Evolutionary conservation across 2,113 vertebrate genomes (phyloP), one percentile per base, ranked within the genome.

Genomic region (Clarias macrocephalus): DNA sequence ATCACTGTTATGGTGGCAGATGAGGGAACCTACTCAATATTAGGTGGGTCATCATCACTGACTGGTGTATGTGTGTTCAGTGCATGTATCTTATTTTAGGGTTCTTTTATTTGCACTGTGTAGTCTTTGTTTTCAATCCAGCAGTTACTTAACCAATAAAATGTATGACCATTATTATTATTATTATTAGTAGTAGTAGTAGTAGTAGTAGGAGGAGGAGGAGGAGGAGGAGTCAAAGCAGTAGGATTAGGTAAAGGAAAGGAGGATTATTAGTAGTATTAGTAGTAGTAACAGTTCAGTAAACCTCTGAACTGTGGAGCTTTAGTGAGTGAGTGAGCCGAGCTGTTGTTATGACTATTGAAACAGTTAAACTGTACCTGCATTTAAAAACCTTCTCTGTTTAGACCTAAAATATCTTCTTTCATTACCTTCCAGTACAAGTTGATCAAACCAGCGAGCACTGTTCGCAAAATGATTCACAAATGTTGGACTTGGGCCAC

Each of bases 401-500:
- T 76, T n/a, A 80, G 59, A 21, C 68, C 15, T 48, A 25, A 84
- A 63, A 77, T 33, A 42, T 33, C 33, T 19, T 72, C 33, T 42
- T 75, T 79, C 9, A 68, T 92, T 84, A 97, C 97, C 97, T 18
- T 97, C 96, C 85, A 91, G 89, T 11, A 95, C 94, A 18, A 98
- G 95, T 3, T 94, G 95, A 86, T 96, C 95, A 82, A 98, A 98
- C 97, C 97, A 98, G 87, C 93, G 95, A 25, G 94, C 94, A 0
- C 96, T 98, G 90, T 93, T 95, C 16, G 95, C 90, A 83, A 97
- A 98, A 92, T 98, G 96, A 90, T 96, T 98, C 1, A 95, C 95
- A 89, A 98, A 96, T 72, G 95, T 89, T 0, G 96, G 97, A 48
- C 94, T 90, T 0, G 91, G 91, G 12, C 93, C 95, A 0, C 97